Evolutionary conservation across 2,888 invertebrate species (phyloP), one percentile per base, ranked within the genome.

Genomic region (Adela reaumurella): DNA sequence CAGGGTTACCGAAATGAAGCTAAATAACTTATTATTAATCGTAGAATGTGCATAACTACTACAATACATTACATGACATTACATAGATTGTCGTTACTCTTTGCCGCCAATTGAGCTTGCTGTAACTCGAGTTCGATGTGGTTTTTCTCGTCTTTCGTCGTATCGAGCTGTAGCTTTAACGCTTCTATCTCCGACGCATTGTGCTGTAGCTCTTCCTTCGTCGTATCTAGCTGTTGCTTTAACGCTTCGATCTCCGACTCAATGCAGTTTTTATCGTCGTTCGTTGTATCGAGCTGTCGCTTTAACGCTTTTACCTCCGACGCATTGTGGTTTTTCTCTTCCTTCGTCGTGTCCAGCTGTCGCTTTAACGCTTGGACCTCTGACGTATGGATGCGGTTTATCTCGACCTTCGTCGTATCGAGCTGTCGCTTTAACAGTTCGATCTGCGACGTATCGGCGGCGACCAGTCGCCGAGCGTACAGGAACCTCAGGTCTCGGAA

Each of bases 381-480:
- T n/a, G n/a, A n/a, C n/a, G n/a, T n/a, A n/a, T n/a, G n/a, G n/a
- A n/a, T n/a, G n/a, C n/a, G n/a, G n/a, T n/a, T n/a, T n/a, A n/a
- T n/a, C n/a, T n/a, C n/a, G n/a, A n/a, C n/a, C n/a, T n/a, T n/a
- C 3, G 83, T 78, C 3, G 59, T 62, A 3, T 85, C 84, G 1
- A 92, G 66, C 47, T 87, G 82, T 42, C 81, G 69, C 55, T 85
- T 81, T 20, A 92, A 64, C 14, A 81, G 67, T 45, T 92, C 88
- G 49, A 88, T 66, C 60, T 94, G 93, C 0, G 85, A 77, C 0
- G 89, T 92, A 62, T 97, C 96, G 0, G 90, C 72, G 0, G 89
- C 89, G 46, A 87, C 83, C 2, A 93, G 60, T 49, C 85, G 84
- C 54, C 86, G 87, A 0, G 93, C 92, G 68, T 92, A 97, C 2